These are phyloP conservation scores for Phthorimaea operculella DNA, from an alignment of 1,140 invertebrate species.

Conservation along the genomic window DNA sequence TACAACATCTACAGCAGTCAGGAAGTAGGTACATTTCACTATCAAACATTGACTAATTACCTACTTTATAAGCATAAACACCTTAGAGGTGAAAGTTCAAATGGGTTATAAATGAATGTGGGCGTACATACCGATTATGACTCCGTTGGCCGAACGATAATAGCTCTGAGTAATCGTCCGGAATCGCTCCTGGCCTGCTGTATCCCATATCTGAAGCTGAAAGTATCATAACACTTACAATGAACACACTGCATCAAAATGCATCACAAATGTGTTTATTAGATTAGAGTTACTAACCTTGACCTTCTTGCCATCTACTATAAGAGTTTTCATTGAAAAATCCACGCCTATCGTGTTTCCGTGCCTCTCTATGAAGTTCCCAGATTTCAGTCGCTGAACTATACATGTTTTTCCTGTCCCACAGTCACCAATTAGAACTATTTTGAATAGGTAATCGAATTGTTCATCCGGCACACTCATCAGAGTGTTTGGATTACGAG, in stretches of 20 bases:
- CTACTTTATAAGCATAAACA: no score
- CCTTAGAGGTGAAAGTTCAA: not conserved
- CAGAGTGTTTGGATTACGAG: constrained; percentile 69
- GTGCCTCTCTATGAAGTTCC: constrained; percentile 92
- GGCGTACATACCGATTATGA: constrained; percentile 69
- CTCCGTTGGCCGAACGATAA: constrained; percentile 92
- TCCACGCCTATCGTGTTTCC: constrained; percentile 96
- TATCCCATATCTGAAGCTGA: constrained; percentile 94
- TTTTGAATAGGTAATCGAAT: constrained; percentile 87
- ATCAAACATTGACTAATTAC: no score
- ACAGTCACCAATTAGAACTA: constrained; percentile 85
- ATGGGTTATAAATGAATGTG: not conserved
- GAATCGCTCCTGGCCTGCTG: constrained; percentile 92
- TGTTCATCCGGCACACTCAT: constrained; percentile 74
- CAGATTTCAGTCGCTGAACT: constrained; percentile 92
- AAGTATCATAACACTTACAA: constrained; percentile 20
- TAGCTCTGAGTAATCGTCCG: constrained; percentile 95
- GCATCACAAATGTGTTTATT: not conserved
- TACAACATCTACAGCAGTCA: no score
- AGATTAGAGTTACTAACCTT: constrained; percentile 74
- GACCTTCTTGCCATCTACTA: constrained; percentile 91
- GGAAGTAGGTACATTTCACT: no score
- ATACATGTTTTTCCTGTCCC: constrained; percentile 88
- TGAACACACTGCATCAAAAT: not conserved
- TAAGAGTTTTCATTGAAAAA: constrained; percentile 96